Conservation (phyloP, 1,140 invertebrate genomes). For the Forficula auricularia region DNA sequence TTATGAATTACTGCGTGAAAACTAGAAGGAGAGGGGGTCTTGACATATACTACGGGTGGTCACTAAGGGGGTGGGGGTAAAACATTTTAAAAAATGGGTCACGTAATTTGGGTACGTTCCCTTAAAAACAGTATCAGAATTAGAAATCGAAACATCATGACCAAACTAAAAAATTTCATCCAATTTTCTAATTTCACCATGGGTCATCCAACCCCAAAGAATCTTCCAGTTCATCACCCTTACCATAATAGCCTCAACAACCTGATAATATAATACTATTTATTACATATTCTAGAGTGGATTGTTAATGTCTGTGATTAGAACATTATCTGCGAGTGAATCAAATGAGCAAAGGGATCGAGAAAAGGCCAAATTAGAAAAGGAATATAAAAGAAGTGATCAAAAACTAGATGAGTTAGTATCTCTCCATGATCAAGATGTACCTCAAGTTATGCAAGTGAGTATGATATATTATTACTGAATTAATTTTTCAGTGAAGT, state of each 20-base stretch:
- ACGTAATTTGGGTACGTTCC: neutral
- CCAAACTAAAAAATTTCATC: neutral
- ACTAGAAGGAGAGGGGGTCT: too few relatives aligned
- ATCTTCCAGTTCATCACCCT: slow-evolving; percentile 3
- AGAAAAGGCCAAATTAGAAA: slow-evolving; percentile 83
- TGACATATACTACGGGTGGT: too few relatives aligned
- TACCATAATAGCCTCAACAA: neutral
- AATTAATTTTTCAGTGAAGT: too few relatives aligned
- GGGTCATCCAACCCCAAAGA: neutral
- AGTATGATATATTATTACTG: slow-evolving; percentile 8
- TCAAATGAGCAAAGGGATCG: slow-evolving; percentile 87
- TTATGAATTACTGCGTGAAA: too few relatives aligned
- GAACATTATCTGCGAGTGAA: slow-evolving; percentile 77
- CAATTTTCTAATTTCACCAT: slow-evolving; percentile 4
- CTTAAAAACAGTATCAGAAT: neutral
- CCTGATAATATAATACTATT: neutral
- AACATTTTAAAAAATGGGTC: neutral
- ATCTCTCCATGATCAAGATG: slow-evolving; percentile 68
- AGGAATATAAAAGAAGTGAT: slow-evolving; percentile 83
- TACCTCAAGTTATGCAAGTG: slow-evolving; percentile 70
- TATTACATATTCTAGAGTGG: slow-evolving; percentile 48
- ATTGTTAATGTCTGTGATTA: slow-evolving; percentile 79
- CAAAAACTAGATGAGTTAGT: slow-evolving; percentile 73
- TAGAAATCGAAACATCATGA: neutral
- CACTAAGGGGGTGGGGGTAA: too few relatives aligned